phyloP scores from a whole-genome alignment of 1,140 invertebrate genomes.

The Potamilus streckersoni region DNA sequence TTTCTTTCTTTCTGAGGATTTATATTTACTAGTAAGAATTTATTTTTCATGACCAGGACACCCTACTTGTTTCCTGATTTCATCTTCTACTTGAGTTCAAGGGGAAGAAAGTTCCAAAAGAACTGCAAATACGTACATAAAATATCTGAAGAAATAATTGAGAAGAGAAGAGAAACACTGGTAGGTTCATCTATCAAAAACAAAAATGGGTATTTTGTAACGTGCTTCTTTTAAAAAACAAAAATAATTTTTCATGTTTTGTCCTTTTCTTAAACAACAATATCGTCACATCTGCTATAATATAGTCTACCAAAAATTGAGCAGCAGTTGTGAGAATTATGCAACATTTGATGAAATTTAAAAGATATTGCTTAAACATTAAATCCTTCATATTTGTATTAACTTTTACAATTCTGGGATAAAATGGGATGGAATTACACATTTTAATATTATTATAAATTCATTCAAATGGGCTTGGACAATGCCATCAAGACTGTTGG shows the following conservation, averaged over 20 bases:
- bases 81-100: slow-evolving; percentile 30
- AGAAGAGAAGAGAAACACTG: slow-evolving; percentile 29
- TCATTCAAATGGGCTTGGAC: too few relatives aligned
- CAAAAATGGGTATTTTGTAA: too few relatives aligned
- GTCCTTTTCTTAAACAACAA: background rate
- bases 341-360: background rate
- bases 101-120: slow-evolving; percentile 33
- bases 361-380: too few relatives aligned
- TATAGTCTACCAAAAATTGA: background rate
- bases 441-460: too few relatives aligned
- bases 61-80: slow-evolving; percentile 26
- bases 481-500: too few relatives aligned
- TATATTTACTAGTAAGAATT: too few relatives aligned
- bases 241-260: background rate
- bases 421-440: background rate
- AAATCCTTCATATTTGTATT: too few relatives aligned
- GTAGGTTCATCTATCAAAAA: slow-evolving; percentile 14
- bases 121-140: slow-evolving; percentile 37
- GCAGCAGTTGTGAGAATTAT: background rate
- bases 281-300: slow-evolving; percentile 1
- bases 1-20: too few relatives aligned
- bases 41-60: slow-evolving; percentile 8
- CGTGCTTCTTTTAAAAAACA: background rate
- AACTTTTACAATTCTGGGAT: background rate
- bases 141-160: slow-evolving; percentile 33